Base-by-base conservation (phyloP, 2,888 invertebrate species). In the Stenolophus ochropezus region DNA sequence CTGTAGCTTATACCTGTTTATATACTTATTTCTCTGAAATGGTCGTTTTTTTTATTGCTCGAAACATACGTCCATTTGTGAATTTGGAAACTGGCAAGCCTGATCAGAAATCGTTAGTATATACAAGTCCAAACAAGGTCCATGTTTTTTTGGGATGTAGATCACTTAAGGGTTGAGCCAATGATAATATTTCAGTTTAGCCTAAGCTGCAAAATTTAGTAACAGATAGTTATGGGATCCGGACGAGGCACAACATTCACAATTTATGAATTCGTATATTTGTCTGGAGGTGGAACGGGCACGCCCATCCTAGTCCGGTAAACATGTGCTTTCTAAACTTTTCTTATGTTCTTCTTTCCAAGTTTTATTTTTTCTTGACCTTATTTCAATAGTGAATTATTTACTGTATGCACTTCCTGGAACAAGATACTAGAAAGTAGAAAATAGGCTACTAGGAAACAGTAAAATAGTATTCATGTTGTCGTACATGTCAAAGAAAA, bases 221-320 rank as follows among this genome's bases (percentile, higher is more conserved):
- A 27, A 33, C 27, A 69, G 65, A 69, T 33, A 33, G 18, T 27
- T 27, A 69, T 69, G 21, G 18, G n/a, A 69, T 6, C 65, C 23
- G 61, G 61, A 61, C 25, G 23, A 4, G 61, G 65, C 65, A 2
- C 18, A 27, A 69, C 65, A 73, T 42, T 73, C 23, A 49, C 47
- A 73, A 73, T 73, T 49, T 73, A 73, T 73, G 47, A 73, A 23
- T 73, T 73, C 49, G 49, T 49, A 73, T 47, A 73, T 73, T 21
- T 21, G 5, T 73, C 73, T 33, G 18, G 65, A n/a, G 49, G 73
- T 49, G 14, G 73, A 69, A 49, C 73, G 8, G 49, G 5, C 21
- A n/a, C 73, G 49, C 73, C 73, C 49, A 1, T 5, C 14, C 14
- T n/a, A 65, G 27, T 23, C 1, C 65, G 11, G n/a, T n/a, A 27